Conservation (phyloP, 2,797 vertebrate species). For the Harpagifer antarcticus region DNA sequence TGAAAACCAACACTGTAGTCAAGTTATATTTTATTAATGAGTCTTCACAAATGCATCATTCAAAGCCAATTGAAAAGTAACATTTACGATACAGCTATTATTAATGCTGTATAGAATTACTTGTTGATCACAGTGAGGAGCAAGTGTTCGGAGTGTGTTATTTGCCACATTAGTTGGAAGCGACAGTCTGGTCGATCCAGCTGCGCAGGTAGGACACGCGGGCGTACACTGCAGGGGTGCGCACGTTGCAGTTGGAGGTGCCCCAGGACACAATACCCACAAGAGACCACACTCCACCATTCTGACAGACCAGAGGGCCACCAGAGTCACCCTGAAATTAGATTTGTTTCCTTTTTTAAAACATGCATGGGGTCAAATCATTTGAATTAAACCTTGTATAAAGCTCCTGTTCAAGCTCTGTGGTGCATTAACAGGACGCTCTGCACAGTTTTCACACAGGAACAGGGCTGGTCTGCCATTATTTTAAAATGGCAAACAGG, state of each 20-base stretch:
- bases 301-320: constrained; percentile 89
- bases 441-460: background rate
- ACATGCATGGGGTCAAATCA: background rate
- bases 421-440: background rate
- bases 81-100: background rate
- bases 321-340: constrained; percentile 89
- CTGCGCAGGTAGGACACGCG: constrained; percentile 85
- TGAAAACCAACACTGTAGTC: background rate
- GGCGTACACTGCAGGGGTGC: constrained; percentile 82
- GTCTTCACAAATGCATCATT: constrained; percentile 37
- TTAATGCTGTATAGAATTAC: background rate
- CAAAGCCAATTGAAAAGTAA: background rate
- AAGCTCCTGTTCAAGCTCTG: background rate
- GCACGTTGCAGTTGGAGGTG: constrained; percentile 82
- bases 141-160: background rate
- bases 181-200: constrained; percentile 86
- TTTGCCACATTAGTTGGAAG: constrained; percentile 74
- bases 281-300: constrained; percentile 79
- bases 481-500: background rate
- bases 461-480: background rate
- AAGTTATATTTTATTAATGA: constrained; percentile 36
- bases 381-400: background rate
- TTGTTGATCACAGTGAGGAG: constrained; percentile 11
- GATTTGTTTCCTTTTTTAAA: background rate
- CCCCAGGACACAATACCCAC: constrained; percentile 91